phyloP scores from a whole-genome alignment of 1,140 invertebrate species.

The Paramacrobiotus metropolitanus region DNA sequence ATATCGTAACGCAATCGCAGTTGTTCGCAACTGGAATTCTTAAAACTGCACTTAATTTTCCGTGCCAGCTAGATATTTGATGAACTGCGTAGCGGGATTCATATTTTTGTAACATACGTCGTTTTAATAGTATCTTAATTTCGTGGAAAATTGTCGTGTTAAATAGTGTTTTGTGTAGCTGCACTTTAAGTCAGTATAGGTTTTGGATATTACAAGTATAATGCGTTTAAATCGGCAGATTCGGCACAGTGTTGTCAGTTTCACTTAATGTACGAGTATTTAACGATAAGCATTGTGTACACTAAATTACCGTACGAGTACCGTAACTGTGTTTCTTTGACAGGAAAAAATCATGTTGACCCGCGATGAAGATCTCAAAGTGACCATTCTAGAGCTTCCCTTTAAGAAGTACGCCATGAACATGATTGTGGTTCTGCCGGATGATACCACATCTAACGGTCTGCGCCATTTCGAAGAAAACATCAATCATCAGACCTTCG shows the following conservation, averaged over 20 bases:
- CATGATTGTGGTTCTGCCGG: neutral
- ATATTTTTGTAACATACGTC: neutral
- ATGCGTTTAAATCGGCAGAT: neutral
- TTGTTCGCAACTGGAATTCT: neutral
- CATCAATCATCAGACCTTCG: neutral
- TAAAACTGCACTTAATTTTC: neutral
- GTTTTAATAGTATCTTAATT: no score
- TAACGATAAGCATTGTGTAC: neutral
- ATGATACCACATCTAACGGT: neutral
- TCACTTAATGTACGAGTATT: neutral
- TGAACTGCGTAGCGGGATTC: neutral
- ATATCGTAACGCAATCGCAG: neutral
- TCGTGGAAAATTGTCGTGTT: no score
- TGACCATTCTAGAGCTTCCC: neutral
- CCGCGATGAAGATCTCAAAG: neutral
- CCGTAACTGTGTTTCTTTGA: neutral
- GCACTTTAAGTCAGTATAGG: no score
- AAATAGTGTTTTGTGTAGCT: no score
- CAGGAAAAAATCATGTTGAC: conserved; percentile 1
- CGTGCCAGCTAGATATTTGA: neutral
- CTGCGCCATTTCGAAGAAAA: neutral
- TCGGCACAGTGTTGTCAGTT: neutral
- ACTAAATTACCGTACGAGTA: neutral
- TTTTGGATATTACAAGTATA: no score
- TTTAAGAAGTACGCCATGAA: neutral